Evolutionary conservation across 2,888 invertebrate genomes (phyloP), one percentile per base, ranked within the genome.

Genomic region (Chorisops tibialis): DNA sequence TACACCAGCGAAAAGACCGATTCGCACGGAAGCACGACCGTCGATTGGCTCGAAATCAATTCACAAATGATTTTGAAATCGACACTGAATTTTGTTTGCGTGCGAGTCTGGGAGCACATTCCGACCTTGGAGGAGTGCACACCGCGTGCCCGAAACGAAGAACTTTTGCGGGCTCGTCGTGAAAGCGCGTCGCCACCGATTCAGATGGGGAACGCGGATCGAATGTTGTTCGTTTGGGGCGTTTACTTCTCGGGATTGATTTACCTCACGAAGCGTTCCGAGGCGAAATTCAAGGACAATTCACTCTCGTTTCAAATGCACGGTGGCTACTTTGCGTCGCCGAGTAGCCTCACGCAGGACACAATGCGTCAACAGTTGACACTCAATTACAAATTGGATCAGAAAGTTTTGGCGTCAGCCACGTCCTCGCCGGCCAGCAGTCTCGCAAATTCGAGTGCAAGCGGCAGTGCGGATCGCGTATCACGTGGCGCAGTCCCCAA

Each of bases 291-390:
- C 58, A 68, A 69, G 11, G 59, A 64, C 3, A 79, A 79, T 74
- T 83, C 88, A 67, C 78, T 91, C 68, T 86, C 96, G 69, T 92
- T 96, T 76, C 88, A 90, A 79, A 86, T 95, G 83, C 89, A 89
- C 66, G 93, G 92, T 38, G 93, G 93, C 3, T 91, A 86, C 71
- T 96, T 94, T 74, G 88, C 89, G 39, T 84, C 85, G 0, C 70
- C 84, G 43, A 81, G 82, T 64, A 68, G 71, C 51, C 70, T 77
- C 24, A 72, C 69, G 18, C 69, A 68, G 6, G 71, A 73, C 30
- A 69, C 72, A 0, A 59, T 75, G 50, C 68, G 71, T 4, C 67
- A 69, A 41, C 74, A 73, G 60, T 64, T 74, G 49, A 68, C 69
- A 24, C 58, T 71, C 49, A 71, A 71, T 56, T 75, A 73, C 14